Percentiles rank a stretch among this genome's conserved stretches.
Evolutionary conservation across 2,113 vertebrate genomes (phyloP).

Genomic region (Cyphomyrus plagiostoma): DNA sequence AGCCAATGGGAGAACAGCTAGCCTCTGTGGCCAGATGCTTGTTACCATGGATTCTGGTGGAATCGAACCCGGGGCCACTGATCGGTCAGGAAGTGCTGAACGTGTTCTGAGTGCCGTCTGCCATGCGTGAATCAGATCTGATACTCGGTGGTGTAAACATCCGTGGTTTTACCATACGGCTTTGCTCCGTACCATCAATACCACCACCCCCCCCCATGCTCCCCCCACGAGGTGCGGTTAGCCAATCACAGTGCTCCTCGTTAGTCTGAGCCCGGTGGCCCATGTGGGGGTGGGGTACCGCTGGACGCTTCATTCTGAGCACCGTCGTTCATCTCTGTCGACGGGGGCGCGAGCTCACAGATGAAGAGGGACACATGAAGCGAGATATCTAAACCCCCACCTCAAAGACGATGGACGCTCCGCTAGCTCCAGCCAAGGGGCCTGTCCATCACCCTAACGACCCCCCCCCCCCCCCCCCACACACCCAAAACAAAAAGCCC

Average conservation of each 20-base stretch:
- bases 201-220: too few relatives aligned
- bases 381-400: slow-evolving; percentile 29
- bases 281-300: slow-evolving; percentile 41
- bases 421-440: slow-evolving; percentile 32
- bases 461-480: neutral
- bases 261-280: neutral
- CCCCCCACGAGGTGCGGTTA: neutral
- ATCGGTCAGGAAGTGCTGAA: neutral
- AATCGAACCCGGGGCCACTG: neutral
- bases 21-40: neutral
- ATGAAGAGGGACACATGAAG: slow-evolving; percentile 70
- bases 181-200: too few relatives aligned
- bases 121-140: neutral
- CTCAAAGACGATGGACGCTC: slow-evolving; percentile 28
- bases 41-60: neutral
- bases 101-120: neutral
- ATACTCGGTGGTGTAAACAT: neutral
- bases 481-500: too few relatives aligned
- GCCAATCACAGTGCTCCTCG: neutral
- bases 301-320: slow-evolving; percentile 61
- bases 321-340: slow-evolving; percentile 73
- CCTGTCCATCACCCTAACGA: slow-evolving; percentile 31
- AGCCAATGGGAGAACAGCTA: neutral
- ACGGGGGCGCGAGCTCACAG: slow-evolving; percentile 53
- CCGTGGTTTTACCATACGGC: neutral